Evolutionary conservation across 2,888 invertebrate species (phyloP).

Genomic region (Hypomecis atomaria): DNA sequence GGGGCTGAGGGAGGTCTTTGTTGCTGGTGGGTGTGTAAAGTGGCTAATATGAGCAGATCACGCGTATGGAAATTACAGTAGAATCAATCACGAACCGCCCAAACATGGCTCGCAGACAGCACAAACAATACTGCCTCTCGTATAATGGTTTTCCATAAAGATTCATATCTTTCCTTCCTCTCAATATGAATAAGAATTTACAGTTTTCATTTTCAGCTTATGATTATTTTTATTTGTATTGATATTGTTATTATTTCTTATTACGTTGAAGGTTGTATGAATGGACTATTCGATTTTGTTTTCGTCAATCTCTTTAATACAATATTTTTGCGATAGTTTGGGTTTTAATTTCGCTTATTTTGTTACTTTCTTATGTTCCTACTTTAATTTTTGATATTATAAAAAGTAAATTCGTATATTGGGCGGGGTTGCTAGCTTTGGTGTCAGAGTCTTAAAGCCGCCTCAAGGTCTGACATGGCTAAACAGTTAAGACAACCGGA

Average conservation of each 20-base stretch:
- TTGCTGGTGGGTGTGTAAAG: conserved; percentile 70
- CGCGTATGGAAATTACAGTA: conserved; percentile 83
- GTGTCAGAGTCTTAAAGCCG: too few species aligned
- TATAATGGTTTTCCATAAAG: conserved; percentile 69
- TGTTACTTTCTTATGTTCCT: too few species aligned
- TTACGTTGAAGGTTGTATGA: conserved; percentile 2
- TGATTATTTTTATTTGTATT: conserved; percentile 27
- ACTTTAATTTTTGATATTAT: too few species aligned
- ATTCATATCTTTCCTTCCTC: conserved; percentile 59
- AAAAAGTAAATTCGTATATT: too few species aligned
- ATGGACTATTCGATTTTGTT: not conserved
- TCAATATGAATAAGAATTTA: conserved; percentile 45
- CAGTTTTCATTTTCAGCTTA: conserved; percentile 33
- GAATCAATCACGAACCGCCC: conserved; percentile 81
- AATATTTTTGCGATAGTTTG: too few species aligned
- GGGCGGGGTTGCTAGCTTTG: too few species aligned
- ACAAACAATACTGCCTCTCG: conserved; percentile 70
- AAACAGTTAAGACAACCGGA: too few species aligned
- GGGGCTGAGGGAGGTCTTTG: conserved; percentile 47
- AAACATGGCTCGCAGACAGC: conserved; percentile 74
- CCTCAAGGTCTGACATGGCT: too few species aligned
- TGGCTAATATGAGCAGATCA: conserved; percentile 81
- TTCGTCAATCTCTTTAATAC: too few species aligned
- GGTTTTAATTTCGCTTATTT: too few species aligned
- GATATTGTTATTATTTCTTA: conserved; percentile 13